These are phyloP conservation scores for Conomelus anceps DNA, from an alignment of 2,888 invertebrate species.

Conservation along the genomic window DNA sequence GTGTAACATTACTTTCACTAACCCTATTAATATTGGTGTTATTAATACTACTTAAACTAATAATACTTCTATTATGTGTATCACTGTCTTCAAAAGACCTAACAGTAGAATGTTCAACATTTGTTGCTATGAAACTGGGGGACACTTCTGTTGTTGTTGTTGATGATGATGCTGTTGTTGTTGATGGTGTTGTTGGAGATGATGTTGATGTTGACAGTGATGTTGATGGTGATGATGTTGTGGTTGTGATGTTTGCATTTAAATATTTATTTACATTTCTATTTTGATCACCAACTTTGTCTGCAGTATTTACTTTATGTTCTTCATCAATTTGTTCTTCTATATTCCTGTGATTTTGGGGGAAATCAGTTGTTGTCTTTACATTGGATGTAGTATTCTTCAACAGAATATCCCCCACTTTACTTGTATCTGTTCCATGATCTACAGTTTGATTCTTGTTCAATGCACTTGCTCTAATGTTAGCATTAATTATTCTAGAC, in stretches of 20 bases:
- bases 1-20: background rate
- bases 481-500: background rate
- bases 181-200: constrained; percentile 3
- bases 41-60: background rate
- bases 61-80: background rate
- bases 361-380: background rate
- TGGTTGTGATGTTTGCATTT: background rate
- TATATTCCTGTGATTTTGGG: background rate
- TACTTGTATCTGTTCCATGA: background rate
- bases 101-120: background rate
- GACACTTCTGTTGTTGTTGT: background rate
- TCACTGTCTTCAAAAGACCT: background rate
- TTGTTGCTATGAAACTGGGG: background rate
- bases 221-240: background rate
- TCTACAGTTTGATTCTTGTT: background rate
- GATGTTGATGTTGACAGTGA: background rate
- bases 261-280: background rate
- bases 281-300: background rate
- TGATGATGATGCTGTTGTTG: background rate
- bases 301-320: background rate
- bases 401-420: no score
- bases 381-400: background rate
- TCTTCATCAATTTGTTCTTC: background rate
- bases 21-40: background rate
- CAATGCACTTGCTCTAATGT: background rate